Base-by-base conservation (phyloP, 2,888 invertebrate genomes). In the Ophion costatus region DNA sequence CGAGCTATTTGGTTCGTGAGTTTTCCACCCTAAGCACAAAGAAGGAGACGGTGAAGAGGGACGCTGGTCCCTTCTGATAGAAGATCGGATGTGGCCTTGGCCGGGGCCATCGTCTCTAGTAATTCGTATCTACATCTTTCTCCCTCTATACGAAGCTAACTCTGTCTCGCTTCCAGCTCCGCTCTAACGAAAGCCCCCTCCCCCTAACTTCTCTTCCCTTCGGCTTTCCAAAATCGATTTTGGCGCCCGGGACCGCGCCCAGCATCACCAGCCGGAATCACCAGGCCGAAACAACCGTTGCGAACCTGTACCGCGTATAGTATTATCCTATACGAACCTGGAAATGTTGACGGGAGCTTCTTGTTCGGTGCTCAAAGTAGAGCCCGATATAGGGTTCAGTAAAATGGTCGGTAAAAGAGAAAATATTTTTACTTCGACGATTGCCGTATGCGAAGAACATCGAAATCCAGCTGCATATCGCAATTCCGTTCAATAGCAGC, bases 191-290 rank as follows among this genome's bases (percentile, higher is more conserved):
- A 59, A 63, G 22, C 56, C 56, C 73, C 63, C 59, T 38, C 56
- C 20, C 22, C 66, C 83, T 83, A 5, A 0, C 3, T 24, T 63
- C 88, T 85, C 67, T 74, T 76, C 81, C 83, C 84, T 79, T 78
- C 84, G 81, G 91, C 92, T 92, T 91, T 88, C 91, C 92, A 92
- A 93, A 93, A 93, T 93, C 92, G 92, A 92, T 93, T 91, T 92
- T 88, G 90, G 90, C 91, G n/a, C 82, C 89, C 90, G 89, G 91
- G 92, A 90, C 92, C 92, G 92, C 93, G 92, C 93, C 93, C 92
- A 91, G 90, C 76, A 70, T 75, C 82, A 69, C 73, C 83, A 82
- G 80, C 83, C 71, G 71, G 59, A 66, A 77, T 59, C 59, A 71
- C 33, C 76, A 57, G 45, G 64, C 42, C 59, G 9, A 73, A 78